A percentile compares a stretch with the other conserved stretches of the same genome.
Conservation (phyloP, 1,140 invertebrate species). For the Pygmarrhopalites habei region DNA sequence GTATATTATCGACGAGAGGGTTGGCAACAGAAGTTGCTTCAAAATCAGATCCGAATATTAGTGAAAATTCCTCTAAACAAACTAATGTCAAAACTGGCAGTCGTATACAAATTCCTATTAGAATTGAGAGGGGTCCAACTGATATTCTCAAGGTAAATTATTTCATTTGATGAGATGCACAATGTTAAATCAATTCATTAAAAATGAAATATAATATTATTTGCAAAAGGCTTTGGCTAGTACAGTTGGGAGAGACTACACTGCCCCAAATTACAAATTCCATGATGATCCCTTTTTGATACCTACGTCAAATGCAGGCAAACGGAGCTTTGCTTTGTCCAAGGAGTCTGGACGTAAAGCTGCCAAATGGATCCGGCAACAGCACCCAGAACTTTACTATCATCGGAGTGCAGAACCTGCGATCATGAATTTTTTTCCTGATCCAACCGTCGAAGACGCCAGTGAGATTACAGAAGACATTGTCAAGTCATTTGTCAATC, state of each 20-base stretch:
- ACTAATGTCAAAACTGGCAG: too few relatives aligned
- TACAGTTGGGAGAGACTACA: conserved; percentile 64
- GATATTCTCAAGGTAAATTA: conserved; percentile 63
- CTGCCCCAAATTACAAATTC: conserved; percentile 76
- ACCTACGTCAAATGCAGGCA: conserved; percentile 64
- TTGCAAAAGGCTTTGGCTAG: conserved; percentile 57
- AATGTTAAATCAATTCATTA: not conserved
- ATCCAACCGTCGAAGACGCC: conserved; percentile 5
- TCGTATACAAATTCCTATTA: too few relatives aligned
- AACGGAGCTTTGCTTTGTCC: conserved; percentile 67
- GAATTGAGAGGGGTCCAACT: conserved; percentile 65
- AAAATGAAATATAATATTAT: not conserved
- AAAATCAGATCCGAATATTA: too few relatives aligned
- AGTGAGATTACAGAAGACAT: not conserved
- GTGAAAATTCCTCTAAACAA: too few relatives aligned
- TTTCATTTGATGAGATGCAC: not conserved
- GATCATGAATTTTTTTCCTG: conserved; percentile 43
- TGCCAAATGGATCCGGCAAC: conserved; percentile 70
- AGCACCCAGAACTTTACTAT: conserved; percentile 68
- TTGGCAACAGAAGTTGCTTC: too few relatives aligned
- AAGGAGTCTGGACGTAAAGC: conserved; percentile 79
- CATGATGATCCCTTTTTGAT: conserved; percentile 84
- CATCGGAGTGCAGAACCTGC: conserved; percentile 62
- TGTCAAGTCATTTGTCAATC: conserved; percentile 52
- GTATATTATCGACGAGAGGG: too few relatives aligned